Conservation (phyloP, 2,113 vertebrate species). For the Pan paniscus region DNA sequence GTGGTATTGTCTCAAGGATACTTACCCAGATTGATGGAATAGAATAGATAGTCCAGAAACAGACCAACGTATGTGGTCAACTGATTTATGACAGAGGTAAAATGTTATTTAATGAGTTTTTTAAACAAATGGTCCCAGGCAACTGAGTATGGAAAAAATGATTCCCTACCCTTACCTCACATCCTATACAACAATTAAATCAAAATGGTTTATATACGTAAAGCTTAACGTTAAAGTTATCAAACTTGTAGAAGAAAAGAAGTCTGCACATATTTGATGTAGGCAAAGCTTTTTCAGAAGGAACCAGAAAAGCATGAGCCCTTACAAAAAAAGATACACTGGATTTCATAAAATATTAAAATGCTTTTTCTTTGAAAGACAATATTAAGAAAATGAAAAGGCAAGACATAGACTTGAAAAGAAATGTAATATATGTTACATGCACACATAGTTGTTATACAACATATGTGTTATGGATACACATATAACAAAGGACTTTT, state of each 20-base stretch:
- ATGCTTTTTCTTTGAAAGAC: not conserved
- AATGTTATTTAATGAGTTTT: not conserved
- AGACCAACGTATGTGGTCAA: not conserved
- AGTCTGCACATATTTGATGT: not conserved
- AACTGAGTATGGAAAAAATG: not conserved
- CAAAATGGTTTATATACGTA: not conserved
- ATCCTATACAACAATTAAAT: not conserved
- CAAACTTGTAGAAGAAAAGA: not conserved
- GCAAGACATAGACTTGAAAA: not conserved
- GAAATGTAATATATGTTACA: not conserved
- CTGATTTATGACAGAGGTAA: not conserved
- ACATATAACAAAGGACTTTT: not conserved
- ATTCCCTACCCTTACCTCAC: not conserved
- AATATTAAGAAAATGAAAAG: not conserved
- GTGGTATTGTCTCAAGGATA: not conserved
- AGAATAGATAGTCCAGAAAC: not conserved
- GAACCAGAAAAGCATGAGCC: not conserved
- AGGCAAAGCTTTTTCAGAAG: not conserved
- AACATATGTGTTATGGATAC: not conserved
- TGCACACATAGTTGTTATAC: not conserved
- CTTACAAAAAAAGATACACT: not conserved
- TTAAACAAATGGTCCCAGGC: not conserved
- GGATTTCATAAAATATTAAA: not conserved
- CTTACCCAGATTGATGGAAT: not conserved
- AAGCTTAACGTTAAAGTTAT: not conserved